A percentile compares a stretch with the other conserved stretches of the same genome.
Conservation (phyloP, 2,888 invertebrate species). For the Hemithea aestivaria region DNA sequence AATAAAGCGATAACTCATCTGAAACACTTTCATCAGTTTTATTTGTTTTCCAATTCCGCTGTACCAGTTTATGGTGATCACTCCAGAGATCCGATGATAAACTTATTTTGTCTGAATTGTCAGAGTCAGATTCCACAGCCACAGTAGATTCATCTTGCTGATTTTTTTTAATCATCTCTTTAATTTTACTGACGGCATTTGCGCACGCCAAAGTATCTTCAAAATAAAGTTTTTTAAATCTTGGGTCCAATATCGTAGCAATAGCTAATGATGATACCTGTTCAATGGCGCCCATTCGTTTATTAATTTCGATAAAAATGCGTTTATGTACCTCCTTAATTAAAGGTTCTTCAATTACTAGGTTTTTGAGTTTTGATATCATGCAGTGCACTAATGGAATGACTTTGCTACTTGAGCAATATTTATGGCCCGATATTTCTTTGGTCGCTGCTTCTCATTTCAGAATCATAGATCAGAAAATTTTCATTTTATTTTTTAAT, state of each 20-base stretch:
- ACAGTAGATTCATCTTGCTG: slow-evolving; percentile 10
- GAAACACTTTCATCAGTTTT: slow-evolving; percentile 26
- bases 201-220: slow-evolving; percentile 21
- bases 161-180: slow-evolving; percentile 21
- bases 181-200: slow-evolving; percentile 18
- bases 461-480: too few relatives aligned
- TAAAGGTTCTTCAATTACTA: slow-evolving; percentile 27
- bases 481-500: too few relatives aligned
- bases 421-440: slow-evolving; percentile 40
- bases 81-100: slow-evolving; percentile 27
- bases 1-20: slow-evolving; percentile 25
- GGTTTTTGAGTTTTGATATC: too few relatives aligned
- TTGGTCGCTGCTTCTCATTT: slow-evolving; percentile 40
- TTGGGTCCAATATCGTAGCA: slow-evolving; percentile 18
- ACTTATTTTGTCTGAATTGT: slow-evolving; percentile 29
- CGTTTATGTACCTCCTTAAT: slow-evolving; percentile 23
- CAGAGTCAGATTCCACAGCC: slow-evolving; percentile 29
- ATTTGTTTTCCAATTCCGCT: slow-evolving; percentile 30
- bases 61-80: slow-evolving; percentile 32
- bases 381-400: slow-evolving; percentile 31
- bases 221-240: slow-evolving; percentile 34
- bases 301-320: slow-evolving; percentile 20
- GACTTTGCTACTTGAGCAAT: slow-evolving; percentile 33
- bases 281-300: slow-evolving; percentile 26
- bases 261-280: slow-evolving; percentile 18